Evolutionary conservation across 2,888 invertebrate genomes (phyloP).

Genomic region (Imbricaverruca yamaguchii): DNA sequence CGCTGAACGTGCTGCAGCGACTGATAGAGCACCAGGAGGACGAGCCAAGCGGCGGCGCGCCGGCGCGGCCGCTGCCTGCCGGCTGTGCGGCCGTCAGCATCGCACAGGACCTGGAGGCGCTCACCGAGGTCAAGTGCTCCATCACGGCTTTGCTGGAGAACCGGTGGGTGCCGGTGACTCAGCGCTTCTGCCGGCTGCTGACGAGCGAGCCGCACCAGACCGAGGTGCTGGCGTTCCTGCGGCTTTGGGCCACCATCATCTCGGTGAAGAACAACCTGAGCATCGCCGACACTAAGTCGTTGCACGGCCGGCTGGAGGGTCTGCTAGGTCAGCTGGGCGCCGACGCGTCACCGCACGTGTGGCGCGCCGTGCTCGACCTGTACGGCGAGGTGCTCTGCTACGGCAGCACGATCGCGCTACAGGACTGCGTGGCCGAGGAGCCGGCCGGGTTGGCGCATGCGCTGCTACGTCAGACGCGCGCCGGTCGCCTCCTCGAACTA

Average conservation of each 20-base stretch:
- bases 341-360: slow-evolving; percentile 59
- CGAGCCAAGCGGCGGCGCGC: not conserved
- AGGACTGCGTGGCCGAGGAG: slow-evolving; percentile 79
- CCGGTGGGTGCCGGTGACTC: not conserved
- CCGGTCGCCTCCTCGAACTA: slow-evolving; percentile 57
- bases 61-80: not conserved
- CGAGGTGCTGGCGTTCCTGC: slow-evolving; percentile 59
- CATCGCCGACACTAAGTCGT: slow-evolving; percentile 78
- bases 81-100: not conserved
- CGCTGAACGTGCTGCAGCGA: slow-evolving; percentile 6
- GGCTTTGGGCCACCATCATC: slow-evolving; percentile 81
- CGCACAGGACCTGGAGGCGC: not conserved
- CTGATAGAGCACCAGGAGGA: slow-evolving; percentile 13
- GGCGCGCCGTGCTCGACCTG: slow-evolving; percentile 72
- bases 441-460: slow-evolving; percentile 78
- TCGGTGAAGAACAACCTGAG: slow-evolving; percentile 84
- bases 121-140: not conserved
- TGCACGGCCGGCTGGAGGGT: slow-evolving; percentile 58
- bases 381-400: slow-evolving; percentile 87
- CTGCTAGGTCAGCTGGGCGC: slow-evolving; percentile 48
- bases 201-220: not conserved
- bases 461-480: slow-evolving; percentile 76
- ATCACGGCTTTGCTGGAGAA: not conserved
- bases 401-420: slow-evolving; percentile 79
- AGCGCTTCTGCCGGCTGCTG: slow-evolving; percentile 18